Evolutionary conservation across 2,113 vertebrate species (phyloP).

Genomic region (Pycnonotus jocosus): DNA sequence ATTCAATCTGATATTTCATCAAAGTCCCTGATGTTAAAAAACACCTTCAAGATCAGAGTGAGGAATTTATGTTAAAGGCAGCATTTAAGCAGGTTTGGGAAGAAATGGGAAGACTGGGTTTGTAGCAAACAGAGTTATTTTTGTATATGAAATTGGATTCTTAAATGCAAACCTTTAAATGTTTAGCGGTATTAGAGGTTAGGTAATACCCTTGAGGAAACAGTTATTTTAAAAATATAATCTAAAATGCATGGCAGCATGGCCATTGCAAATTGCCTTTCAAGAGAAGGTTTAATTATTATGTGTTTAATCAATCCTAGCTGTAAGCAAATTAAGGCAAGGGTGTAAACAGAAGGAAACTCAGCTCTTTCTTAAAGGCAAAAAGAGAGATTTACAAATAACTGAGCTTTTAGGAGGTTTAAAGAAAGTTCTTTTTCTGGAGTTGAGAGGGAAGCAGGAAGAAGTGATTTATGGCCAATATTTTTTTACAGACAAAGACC

Average conservation of each 20-base stretch:
- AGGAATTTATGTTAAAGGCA: not conserved
- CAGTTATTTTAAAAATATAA: conserved; percentile 37
- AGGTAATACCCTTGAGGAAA: conserved; percentile 45
- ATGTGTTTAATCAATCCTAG: conserved; percentile 60
- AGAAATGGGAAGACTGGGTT: not conserved
- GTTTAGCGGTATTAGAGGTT: not conserved
- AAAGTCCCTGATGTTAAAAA: not conserved
- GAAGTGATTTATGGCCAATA: not conserved
- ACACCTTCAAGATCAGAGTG: not conserved
- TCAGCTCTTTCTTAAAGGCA: conserved; percentile 8
- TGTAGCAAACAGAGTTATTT: not conserved
- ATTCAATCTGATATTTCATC: not conserved
- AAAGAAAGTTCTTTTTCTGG: not conserved
- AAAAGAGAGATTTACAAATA: conserved; percentile 15
- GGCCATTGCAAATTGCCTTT: conserved; percentile 54
- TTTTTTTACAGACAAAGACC: not conserved
- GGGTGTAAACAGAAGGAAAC: conserved; percentile 20
- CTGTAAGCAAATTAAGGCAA: conserved; percentile 40
- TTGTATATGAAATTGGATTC: not conserved
- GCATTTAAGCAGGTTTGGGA: not conserved
- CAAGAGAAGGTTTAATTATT: conserved; percentile 40
- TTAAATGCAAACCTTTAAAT: not conserved
- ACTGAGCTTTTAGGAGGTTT: not conserved
- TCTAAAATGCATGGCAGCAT: conserved; percentile 47
- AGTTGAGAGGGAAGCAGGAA: not conserved